Conservation (phyloP, 2,797 vertebrate genomes). For the Lacerta viridis region DNA sequence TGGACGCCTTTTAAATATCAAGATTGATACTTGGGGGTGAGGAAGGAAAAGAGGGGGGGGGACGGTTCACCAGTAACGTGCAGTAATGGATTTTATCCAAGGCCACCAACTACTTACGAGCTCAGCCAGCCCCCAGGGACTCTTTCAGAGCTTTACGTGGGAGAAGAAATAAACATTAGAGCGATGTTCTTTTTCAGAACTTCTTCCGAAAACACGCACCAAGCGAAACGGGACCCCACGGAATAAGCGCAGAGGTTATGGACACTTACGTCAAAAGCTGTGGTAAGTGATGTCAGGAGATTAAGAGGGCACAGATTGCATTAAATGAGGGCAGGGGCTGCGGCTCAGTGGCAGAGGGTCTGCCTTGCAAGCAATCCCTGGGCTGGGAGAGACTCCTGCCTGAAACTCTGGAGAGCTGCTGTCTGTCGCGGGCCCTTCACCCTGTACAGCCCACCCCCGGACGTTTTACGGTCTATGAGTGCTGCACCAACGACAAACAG, state of each 20-base stretch:
- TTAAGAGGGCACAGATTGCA: neutral
- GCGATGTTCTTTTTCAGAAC: conserved; percentile 83
- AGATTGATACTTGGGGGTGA: conserved; percentile 8
- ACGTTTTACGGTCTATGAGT: no score
- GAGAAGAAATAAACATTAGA: conserved; percentile 41
- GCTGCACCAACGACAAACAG: no score
- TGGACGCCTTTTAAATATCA: conserved; percentile 18
- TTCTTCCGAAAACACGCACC: conserved; percentile 97
- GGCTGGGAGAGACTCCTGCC: no score
- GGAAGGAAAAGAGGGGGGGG: neutral
- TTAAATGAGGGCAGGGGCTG: neutral
- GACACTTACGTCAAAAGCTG: conserved; percentile 99
- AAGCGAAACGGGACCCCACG: conserved; percentile 95
- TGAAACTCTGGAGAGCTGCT: no score
- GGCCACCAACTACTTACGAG: neutral
- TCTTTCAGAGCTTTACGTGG: neutral
- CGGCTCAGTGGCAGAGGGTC: no score
- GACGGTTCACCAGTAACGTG: neutral
- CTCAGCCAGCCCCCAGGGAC: neutral
- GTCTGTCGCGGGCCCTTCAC: no score
- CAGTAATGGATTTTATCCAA: neutral
- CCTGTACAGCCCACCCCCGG: no score
- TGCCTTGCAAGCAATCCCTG: no score
- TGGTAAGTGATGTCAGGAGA: conserved; percentile 82
- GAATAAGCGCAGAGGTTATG: conserved; percentile 98